Evolutionary conservation across 1,140 invertebrate species (phyloP).

Genomic region (Drosophila prosaltans): DNA sequence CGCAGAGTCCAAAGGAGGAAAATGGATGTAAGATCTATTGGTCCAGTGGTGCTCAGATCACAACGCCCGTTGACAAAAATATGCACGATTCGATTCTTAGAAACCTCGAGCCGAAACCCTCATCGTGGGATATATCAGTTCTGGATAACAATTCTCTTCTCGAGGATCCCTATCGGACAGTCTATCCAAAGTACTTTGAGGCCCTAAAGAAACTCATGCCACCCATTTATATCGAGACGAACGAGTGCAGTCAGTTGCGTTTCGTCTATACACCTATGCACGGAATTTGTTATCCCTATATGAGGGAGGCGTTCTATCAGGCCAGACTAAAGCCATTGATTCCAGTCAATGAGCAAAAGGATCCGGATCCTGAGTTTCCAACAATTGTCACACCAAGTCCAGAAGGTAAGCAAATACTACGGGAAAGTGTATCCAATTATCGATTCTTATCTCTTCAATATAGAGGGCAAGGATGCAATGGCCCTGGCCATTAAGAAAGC

Average conservation of each 20-base stretch:
- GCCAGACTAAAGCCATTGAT: conserved; percentile 91
- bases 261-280: conserved; percentile 96
- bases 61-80: conserved; percentile 93
- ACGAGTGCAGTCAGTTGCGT: conserved; percentile 65
- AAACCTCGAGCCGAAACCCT: conserved; percentile 86
- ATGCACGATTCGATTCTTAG: conserved; percentile 92
- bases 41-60: conserved; percentile 97
- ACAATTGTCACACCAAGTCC: conserved; percentile 97
- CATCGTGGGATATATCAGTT: conserved; percentile 59
- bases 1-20: conserved; percentile 99
- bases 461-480: conserved; percentile 94
- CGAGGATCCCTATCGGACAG: conserved; percentile 48
- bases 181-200: conserved; percentile 49
- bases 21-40: conserved; percentile 99
- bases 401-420: conserved; percentile 84
- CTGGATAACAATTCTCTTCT: conserved; percentile 29
- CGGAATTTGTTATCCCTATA: conserved; percentile 95
- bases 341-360: conserved; percentile 92
- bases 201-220: conserved; percentile 35
- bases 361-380: conserved; percentile 98
- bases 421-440: not conserved
- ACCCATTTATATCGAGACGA: conserved; percentile 38
- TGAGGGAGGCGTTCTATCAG: conserved; percentile 90
- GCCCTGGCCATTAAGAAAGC: conserved; percentile 93
- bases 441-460: not conserved